Evolutionary conservation across 2,888 invertebrate genomes (phyloP), one percentile per base, ranked within the genome.

Genomic region (Microplitis manilae): DNA sequence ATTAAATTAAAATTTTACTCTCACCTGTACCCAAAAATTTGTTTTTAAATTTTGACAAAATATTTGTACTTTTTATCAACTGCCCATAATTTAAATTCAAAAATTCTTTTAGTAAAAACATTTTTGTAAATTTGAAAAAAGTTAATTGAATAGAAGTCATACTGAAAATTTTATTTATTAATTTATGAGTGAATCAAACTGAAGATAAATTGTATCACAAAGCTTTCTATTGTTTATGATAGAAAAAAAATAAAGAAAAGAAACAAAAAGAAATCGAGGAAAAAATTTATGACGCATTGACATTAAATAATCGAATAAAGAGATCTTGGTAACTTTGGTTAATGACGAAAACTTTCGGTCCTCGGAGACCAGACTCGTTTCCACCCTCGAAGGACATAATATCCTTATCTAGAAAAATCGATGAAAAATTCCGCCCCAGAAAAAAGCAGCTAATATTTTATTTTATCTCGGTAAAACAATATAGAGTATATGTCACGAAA

Each of bases 141-240:
- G 2, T 7, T 20, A 70, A 1, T 38, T n/a, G 50, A 9, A 30
- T 5, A n/a, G 15, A 30, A 70, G 41, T 60, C 71, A 72, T 72
- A 39, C 38, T 62, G 0, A 41, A 68, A 60, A 60, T 60, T 70
- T 70, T 70, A 6, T 30, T 38, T 60, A 17, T 15, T n/a, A 72
- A 13, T 72, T 72, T 62, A 39, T n/a, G 59, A 6, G 6, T 5
- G 13, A 13, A 59, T 59, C 30, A 30, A 60, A 60, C 59, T 70
- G 50, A 30, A 69, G 17, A 9, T 60, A 13, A n/a, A 38, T 13
- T 13, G 9, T 59, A 41, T 60, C 20, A 60, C 30, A 69, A 30
- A 30, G 50, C 68, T 76, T 62, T 67, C 72, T 30, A 62, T 59
- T 73, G 65, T 73, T 75, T 62, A 61, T 59, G 17, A 17, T 2